Base-by-base conservation (phyloP, 2,113 vertebrate genomes). In the Stegastes partitus region DNA sequence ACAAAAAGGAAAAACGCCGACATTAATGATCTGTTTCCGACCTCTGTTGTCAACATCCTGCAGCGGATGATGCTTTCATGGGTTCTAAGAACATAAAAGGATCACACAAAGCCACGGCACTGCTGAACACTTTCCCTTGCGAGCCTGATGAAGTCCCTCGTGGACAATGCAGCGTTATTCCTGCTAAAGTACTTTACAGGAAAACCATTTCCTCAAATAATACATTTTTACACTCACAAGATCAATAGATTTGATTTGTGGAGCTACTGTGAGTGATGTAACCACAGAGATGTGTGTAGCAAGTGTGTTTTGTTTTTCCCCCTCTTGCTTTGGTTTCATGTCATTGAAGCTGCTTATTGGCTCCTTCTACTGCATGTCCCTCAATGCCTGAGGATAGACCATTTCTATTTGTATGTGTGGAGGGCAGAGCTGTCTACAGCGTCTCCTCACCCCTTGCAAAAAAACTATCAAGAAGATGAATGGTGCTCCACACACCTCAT, bases 401-500 rank as follows among this genome's bases (percentile, higher is more conserved):
- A 22, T 34, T 9, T 49, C 3, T 34, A 11, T 37, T 12, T 67
- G 50, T 19, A 18, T 50, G 55, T 62, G 23, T 51, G 5, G 5
- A n/a, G 18, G 37, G 59, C 26, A 18, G 15, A 11, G 22, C 58
- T 12, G 19, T 14, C 18, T 25, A 62, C 6, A 34, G 31, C 44
- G 25, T 15, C 65, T 57, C 31, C 37, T 47, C 45, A 34, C 28
- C 25, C 50, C 25, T 14, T 18, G 11, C 21, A 42, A 19, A 64
- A 70, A 57, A 58, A 44, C n/a, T 11, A 51, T 73, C 59, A 72
- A 50, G 26, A 66, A 59, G 47, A 75, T 37, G 26, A 79, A 77
- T 54, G 44, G 5, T 44, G 19, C 61, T 15, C 7, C 23, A 31
- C 18, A 34, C 31, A 68, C 37, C 59, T 74, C 1, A 1, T 77